phyloP scores from a whole-genome alignment of 2,888 invertebrate species.

The Terebella lapidaria region DNA sequence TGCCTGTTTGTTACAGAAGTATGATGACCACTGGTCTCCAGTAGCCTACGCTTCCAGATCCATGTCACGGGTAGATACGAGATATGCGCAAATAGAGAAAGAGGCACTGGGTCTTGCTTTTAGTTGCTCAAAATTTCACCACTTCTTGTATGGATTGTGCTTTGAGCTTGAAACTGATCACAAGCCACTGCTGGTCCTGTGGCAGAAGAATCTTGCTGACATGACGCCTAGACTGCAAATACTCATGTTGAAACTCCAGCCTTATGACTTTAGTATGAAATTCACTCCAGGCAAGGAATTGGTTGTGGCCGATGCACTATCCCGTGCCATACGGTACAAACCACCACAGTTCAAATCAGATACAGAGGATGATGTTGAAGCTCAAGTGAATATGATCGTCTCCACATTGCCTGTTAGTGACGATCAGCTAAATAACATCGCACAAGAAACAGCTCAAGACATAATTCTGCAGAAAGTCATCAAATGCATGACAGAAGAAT shows the following conservation, averaged over 20 bases:
- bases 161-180: background rate
- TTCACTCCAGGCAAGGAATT: background rate
- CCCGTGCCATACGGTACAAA: background rate
- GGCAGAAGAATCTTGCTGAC: background rate
- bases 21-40: background rate
- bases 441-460: background rate
- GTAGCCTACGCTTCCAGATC: background rate
- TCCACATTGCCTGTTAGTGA: background rate
- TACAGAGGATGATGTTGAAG: background rate
- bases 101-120: background rate
- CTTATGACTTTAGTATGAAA: background rate
- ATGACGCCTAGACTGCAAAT: background rate
- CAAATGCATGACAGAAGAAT: no score
- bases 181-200: background rate
- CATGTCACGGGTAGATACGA: background rate
- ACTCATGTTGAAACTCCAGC: background rate
- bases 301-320: background rate
- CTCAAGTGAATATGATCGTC: background rate
- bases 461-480: background rate
- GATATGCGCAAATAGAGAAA: conserved; percentile 1
- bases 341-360: background rate
- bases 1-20: background rate
- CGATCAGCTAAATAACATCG: background rate
- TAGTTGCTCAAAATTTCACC: background rate
- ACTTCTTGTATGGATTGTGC: background rate